Conservation (phyloP, 2,888 invertebrate genomes). For the Muschampia plurimacula region DNA sequence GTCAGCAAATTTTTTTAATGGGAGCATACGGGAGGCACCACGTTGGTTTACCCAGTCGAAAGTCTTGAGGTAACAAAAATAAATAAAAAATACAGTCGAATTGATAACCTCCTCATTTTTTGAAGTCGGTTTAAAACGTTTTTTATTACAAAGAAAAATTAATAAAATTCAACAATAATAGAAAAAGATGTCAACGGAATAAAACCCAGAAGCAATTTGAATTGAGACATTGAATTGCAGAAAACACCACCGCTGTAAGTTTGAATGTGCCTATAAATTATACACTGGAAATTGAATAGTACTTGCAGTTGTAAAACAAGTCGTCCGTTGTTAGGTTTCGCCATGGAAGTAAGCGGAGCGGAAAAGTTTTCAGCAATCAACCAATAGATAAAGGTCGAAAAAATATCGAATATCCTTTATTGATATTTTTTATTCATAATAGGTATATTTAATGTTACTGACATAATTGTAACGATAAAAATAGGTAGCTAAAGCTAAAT, state of each 20-base stretch:
- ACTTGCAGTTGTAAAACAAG: conserved; percentile 70
- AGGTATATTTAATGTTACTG: no score
- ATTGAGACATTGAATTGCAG: conserved; percentile 18
- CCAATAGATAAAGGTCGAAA: neutral
- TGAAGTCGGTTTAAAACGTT: no score
- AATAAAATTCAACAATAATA: neutral
- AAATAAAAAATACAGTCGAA: no score
- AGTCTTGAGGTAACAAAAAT: no score
- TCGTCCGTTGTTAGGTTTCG: conserved; percentile 53
- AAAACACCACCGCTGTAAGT: conserved; percentile 25
- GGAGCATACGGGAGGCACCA: no score
- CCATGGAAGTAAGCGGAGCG: conserved; percentile 45
- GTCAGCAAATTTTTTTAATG: no score
- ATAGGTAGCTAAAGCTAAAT: no score
- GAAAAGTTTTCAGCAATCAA: neutral
- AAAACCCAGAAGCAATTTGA: conserved; percentile 9
- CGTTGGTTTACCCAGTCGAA: no score
- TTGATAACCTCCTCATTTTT: no score
- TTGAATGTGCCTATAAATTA: conserved; percentile 29
- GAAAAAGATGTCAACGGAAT: neutral
- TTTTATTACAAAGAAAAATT: neutral
- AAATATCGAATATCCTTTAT: no score
- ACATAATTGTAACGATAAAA: no score
- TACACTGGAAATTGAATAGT: conserved; percentile 64
- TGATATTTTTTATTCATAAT: no score